Percentiles rank a stretch among this genome's conserved stretches.
These are phyloP conservation scores for Latrodectus elegans DNA, from an alignment of 2,888 invertebrate genomes.

Conservation along the genomic window DNA sequence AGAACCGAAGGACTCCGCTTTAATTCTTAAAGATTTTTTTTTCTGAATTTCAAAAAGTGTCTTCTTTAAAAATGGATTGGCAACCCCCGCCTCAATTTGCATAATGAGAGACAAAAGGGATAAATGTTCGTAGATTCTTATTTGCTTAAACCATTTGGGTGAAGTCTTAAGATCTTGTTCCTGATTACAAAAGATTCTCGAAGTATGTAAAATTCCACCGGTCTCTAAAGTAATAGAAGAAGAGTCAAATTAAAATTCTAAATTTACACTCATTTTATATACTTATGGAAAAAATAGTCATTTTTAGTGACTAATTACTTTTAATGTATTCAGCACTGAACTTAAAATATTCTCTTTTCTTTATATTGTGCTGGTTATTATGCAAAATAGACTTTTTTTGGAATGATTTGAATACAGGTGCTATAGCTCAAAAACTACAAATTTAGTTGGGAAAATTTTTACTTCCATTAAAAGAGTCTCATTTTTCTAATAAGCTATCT, in stretches of 20 bases:
- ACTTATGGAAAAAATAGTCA: slow-evolving; percentile 19
- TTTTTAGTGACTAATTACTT: slow-evolving; percentile 39
- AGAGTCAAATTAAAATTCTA: slow-evolving; percentile 51
- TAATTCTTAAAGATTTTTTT: neutral
- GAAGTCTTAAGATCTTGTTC: slow-evolving; percentile 37
- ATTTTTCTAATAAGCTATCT: too few relatives aligned
- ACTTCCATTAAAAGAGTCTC: too few relatives aligned
- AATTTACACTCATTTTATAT: slow-evolving; percentile 43
- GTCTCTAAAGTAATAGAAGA: neutral
- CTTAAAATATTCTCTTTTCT: slow-evolving; percentile 9
- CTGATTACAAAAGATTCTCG: slow-evolving; percentile 48
- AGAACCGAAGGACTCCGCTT: slow-evolving; percentile 14
- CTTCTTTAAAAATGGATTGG: slow-evolving; percentile 22
- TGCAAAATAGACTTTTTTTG: slow-evolving; percentile 33
- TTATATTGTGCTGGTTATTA: slow-evolving; percentile 27
- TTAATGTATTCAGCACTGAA: slow-evolving; percentile 41
- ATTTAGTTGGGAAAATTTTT: too few relatives aligned
- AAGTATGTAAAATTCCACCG: slow-evolving; percentile 24
- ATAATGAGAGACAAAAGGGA: slow-evolving; percentile 34
- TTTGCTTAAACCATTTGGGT: slow-evolving; percentile 43
- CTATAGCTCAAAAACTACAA: slow-evolving; percentile 15
- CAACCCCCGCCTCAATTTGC: slow-evolving; percentile 21
- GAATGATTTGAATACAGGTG: slow-evolving; percentile 17
- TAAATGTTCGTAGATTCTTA: slow-evolving; percentile 16
- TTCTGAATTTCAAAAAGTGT: slow-evolving; percentile 28